A percentile compares a stretch with the other conserved stretches of the same genome.
phyloP scores from a whole-genome alignment of 2,113 vertebrate genomes.

The Odobenus rosmarus region DNA sequence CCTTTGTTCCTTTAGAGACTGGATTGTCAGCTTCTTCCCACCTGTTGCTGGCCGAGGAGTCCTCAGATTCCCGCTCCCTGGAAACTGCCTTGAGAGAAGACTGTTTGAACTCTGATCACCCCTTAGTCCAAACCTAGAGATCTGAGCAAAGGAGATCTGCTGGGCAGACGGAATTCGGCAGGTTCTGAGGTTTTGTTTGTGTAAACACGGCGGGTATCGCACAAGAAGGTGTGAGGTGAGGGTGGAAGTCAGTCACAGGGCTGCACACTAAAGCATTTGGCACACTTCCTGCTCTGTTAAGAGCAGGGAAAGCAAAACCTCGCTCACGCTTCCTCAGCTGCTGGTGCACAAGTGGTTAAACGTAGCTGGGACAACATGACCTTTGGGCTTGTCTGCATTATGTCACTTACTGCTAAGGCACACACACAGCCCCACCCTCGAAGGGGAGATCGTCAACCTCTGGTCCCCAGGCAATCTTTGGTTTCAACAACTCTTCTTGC shows the following conservation, averaged over 20 bases:
- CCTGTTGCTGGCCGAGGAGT: background rate
- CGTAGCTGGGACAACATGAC: background rate
- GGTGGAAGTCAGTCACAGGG: rapidly evolving
- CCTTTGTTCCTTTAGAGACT: background rate
- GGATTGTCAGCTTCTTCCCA: background rate
- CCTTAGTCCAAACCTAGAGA: background rate
- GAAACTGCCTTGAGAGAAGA: background rate
- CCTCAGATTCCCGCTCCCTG: background rate
- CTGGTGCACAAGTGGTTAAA: background rate
- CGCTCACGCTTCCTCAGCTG: background rate
- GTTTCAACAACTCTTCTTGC: background rate
- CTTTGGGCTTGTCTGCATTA: background rate
- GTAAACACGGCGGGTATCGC: background rate
- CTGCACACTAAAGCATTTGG: background rate
- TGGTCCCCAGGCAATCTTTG: background rate
- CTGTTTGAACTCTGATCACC: background rate
- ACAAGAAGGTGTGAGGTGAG: background rate
- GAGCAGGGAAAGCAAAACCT: background rate
- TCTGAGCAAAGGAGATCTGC: background rate
- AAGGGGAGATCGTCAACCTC: background rate
- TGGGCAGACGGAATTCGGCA: background rate
- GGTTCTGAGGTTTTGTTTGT: background rate
- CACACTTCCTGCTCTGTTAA: background rate
- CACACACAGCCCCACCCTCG: background rate
- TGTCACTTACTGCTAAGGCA: background rate